Evolutionary conservation across 1,140 invertebrate genomes (phyloP), one percentile per base, ranked within the genome.

Genomic region (Tetragnatha versicolor): DNA sequence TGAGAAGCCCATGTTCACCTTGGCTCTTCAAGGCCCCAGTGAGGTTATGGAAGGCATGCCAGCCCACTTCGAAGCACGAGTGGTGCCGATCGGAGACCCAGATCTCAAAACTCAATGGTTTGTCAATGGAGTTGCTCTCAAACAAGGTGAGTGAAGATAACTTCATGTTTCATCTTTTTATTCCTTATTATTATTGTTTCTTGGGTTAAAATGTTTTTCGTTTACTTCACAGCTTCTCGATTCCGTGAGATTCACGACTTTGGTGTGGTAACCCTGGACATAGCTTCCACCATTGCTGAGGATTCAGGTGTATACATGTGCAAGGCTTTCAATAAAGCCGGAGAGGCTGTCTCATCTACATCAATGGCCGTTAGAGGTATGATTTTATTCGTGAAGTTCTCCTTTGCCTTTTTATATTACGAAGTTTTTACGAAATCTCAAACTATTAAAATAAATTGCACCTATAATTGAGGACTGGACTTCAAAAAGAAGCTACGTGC

Each of bases 21-120:
- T 95, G 85, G 86, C 94, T 63, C 88, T 96, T 2, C 94, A 91
- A 33, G 95, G 94, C 7, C 94, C 94, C n/a, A 90, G 91, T 1
- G 95, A 97, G 85, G 85, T 98, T 5, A 93, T 93, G 90, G 96
- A 98, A 88, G 94, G 95, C 14, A 93, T 98, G 85, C 91, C 94
- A 80, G 96, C 96, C 79, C 96, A 95, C 87, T 98, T 98, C 85
- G 96, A 99, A 87, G 96, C 95, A 79, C 90, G 94, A 53, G 94
- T 99, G n/a, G 92, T 97, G 29, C 96, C 96, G 42, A 93, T 97
- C 77, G 96, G 96, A 7, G 97, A 98, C 87, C 89, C 94, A 12
- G 93, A 91, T 82, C 87, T 98, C 51, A 89, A 91, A 83, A 96
- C 96, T 82, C 94, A 97, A 86, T 98, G 96, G 96, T 97, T 92